Base-by-base conservation (phyloP, 2,797 vertebrate genomes). In the Pseudochromis fuscus region DNA sequence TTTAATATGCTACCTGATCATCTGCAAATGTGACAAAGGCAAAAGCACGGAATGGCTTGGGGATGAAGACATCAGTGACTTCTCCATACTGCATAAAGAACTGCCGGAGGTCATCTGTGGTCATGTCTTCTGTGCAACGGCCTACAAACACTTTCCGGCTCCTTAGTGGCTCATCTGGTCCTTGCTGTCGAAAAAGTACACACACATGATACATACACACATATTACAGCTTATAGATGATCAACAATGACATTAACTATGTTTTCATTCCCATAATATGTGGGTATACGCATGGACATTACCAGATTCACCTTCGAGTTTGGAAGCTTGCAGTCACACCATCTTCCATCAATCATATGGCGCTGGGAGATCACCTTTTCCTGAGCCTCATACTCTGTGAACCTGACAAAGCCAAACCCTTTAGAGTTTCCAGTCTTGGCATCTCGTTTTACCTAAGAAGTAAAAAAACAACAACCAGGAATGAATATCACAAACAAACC, bases 311-410 rank as follows among this genome's bases (percentile, higher is more conserved):
- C 92, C 90, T 92, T 92, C 60, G 98, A 99, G 89, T 99, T 99
- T 27, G 98, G 98, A 24, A 98, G 96, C 83, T 99, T 99, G 89
- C 98, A 99, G 91, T 99, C 98, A 46, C 98, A 99, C 98, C 97
- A 99, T 75, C 98, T 94, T 11, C 98, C 98, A 12, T 99, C 98
- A 49, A 99, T 99, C 98, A 99, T 99, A 77, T 99, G 98, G 31
- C 97, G 94, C 87, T 99, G 98, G 18, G 97, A 95, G 93, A 98
- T 95, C 2, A 98, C 98, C 89, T 99, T 99, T 79, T 96, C 96
- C 79, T 99, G 98, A n/a, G 96, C 93, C 82, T 99, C 98, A 5
- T 98, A 98, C 51, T 99, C 98, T 10, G 96, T 95, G 85, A 99
- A 99, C 46, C 98, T 95, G 85, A 99, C 98, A 91, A 99, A 99